phyloP scores from a whole-genome alignment of 1,140 invertebrate species.

The Brachionus rubens region DNA sequence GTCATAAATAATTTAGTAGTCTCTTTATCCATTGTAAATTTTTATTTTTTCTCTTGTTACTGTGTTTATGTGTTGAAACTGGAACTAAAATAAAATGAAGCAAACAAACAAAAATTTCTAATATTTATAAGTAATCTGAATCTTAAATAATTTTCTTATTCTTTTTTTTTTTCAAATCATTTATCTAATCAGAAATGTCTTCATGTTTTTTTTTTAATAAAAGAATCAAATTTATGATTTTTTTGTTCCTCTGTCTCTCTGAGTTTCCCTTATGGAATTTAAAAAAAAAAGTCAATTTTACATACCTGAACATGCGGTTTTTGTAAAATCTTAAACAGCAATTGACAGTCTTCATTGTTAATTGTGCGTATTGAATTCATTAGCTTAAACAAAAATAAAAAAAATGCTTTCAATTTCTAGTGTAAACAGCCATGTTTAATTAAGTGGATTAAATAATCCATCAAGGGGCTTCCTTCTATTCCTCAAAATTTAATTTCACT shows the following conservation, averaged over 20 bases:
- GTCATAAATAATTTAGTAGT: slow-evolving; percentile 34
- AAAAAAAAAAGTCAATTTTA: neutral
- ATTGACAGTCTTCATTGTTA: slow-evolving; percentile 21
- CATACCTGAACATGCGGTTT: slow-evolving; percentile 33
- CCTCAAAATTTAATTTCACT: too few relatives aligned
- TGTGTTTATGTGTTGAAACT: neutral
- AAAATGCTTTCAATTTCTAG: too few relatives aligned
- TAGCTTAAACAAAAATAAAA: neutral
- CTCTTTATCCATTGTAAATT: slow-evolving; percentile 39
- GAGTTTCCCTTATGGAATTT: too few relatives aligned
- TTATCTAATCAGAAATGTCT: slow-evolving; percentile 29
- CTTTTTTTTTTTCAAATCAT: neutral
- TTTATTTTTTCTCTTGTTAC: neutral
- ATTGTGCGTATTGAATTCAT: neutral
- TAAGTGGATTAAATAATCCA: too few relatives aligned
- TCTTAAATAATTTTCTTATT: neutral
- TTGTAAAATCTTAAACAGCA: slow-evolving; percentile 10
- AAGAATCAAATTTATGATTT: slow-evolving; percentile 1
- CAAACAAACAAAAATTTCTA: neutral
- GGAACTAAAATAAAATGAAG: neutral
- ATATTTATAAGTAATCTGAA: slow-evolving; percentile 15
- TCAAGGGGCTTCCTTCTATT: too few relatives aligned
- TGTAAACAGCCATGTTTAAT: too few relatives aligned
- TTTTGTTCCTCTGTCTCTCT: too few relatives aligned
- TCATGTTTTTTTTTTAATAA: neutral